Evolutionary conservation across 2,888 invertebrate genomes (phyloP).

Genomic region (Agrochola macilenta): DNA sequence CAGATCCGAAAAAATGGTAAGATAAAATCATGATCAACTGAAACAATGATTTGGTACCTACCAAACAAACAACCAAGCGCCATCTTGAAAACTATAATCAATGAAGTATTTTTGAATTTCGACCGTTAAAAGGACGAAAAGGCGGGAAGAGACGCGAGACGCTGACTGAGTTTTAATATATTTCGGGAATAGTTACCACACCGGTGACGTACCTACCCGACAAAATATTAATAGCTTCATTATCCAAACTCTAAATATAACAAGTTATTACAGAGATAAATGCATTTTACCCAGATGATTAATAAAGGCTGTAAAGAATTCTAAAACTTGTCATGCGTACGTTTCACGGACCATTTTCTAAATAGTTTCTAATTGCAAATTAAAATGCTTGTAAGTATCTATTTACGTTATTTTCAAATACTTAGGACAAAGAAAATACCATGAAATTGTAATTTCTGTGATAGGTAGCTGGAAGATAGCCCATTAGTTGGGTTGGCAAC

Average conservation of each 20-base stretch:
- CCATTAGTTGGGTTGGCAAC: background rate
- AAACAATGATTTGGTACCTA: constrained; percentile 1
- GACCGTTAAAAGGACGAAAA: constrained; percentile 46
- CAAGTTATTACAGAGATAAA: constrained; percentile 65
- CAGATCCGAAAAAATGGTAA: background rate
- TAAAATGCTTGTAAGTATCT: background rate
- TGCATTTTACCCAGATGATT: constrained; percentile 50
- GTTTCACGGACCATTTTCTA: constrained; percentile 19
- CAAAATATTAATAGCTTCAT: constrained; percentile 83
- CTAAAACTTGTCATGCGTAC: background rate
- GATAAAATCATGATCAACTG: background rate
- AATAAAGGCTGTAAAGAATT: constrained; percentile 17
- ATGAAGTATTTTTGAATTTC: constrained; percentile 39
- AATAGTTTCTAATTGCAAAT: constrained; percentile 26
- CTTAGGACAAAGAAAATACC: background rate
- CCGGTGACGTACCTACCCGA: constrained; percentile 77
- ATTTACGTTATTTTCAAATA: background rate
- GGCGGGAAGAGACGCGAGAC: constrained; percentile 33
- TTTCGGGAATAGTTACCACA: constrained; percentile 81
- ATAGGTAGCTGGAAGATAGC: background rate
- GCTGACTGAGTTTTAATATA: constrained; percentile 69
- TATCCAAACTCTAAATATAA: constrained; percentile 74
- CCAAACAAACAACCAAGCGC: background rate
- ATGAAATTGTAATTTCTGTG: background rate
- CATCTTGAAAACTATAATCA: constrained; percentile 1